Conservation (phyloP, 2,113 vertebrate genomes). For the Penelope pileata region DNA sequence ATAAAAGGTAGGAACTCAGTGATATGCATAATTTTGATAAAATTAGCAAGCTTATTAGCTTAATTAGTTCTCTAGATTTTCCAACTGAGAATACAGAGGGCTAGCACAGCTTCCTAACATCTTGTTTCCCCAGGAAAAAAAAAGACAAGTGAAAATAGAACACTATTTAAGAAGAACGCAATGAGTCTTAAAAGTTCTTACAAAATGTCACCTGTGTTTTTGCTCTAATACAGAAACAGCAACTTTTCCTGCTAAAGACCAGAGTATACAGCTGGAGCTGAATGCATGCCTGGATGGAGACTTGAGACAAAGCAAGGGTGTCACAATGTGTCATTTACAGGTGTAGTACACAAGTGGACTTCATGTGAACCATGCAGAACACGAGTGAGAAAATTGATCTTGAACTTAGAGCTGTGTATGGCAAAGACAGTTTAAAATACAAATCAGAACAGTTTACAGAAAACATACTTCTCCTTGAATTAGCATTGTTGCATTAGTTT, state of each 20-base stretch:
- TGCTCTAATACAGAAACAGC: fast-evolving
- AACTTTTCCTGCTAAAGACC: neutral
- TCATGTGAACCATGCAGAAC: neutral
- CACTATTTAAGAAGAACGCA: neutral
- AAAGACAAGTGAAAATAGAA: neutral
- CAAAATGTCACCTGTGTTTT: neutral
- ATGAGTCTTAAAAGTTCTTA: neutral
- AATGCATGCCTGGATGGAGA: neutral
- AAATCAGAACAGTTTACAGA: neutral
- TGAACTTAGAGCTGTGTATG: neutral
- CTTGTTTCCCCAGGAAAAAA: neutral
- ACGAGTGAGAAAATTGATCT: neutral
- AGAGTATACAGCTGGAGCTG: neutral
- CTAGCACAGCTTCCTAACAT: neutral
- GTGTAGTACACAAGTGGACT: neutral
- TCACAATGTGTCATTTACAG: neutral
- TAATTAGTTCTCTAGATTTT: neutral
- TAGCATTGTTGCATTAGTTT: neutral
- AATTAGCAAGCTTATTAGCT: neutral
- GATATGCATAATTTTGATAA: neutral
- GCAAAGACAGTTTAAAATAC: neutral
- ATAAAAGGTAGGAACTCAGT: neutral
- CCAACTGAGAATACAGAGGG: neutral
- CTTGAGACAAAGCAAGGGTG: neutral
- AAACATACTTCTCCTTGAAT: neutral